phyloP scores from a whole-genome alignment of 2,113 vertebrate genomes.

The Bos javanicus region DNA sequence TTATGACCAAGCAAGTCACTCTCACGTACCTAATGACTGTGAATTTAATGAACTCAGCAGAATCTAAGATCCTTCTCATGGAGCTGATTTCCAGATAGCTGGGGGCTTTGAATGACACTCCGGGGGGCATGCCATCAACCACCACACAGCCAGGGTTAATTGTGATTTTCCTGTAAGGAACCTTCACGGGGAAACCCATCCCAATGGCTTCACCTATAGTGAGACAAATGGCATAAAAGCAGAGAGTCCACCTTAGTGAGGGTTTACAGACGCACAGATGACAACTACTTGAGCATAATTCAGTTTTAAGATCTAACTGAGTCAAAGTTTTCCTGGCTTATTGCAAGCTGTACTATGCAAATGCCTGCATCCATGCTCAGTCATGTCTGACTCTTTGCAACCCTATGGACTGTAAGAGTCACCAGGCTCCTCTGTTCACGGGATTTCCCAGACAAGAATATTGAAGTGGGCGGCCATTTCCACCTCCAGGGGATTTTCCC shows the following conservation, averaged over 20 bases:
- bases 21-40: constrained; percentile 81
- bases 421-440: background rate
- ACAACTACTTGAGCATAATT: background rate
- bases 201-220: constrained; percentile 84
- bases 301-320: background rate
- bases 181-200: constrained; percentile 85
- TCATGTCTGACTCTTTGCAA: background rate
- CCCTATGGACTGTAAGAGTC: background rate
- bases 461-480: background rate
- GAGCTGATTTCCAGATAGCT: constrained; percentile 86
- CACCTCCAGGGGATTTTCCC: background rate
- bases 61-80: constrained; percentile 85
- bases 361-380: background rate
- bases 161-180: constrained; percentile 86
- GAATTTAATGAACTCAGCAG: constrained; percentile 84
- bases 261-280: background rate
- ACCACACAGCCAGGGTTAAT: constrained; percentile 85
- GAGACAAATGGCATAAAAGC: background rate
- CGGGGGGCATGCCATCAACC: constrained; percentile 86
- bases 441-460: background rate
- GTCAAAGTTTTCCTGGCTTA: background rate
- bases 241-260: background rate
- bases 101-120: constrained; percentile 85
- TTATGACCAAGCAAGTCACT: background rate
- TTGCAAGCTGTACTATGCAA: background rate